These are phyloP conservation scores for Leguminivora glycinivorella DNA, from an alignment of 1,140 invertebrate genomes.

Conservation along the genomic window DNA sequence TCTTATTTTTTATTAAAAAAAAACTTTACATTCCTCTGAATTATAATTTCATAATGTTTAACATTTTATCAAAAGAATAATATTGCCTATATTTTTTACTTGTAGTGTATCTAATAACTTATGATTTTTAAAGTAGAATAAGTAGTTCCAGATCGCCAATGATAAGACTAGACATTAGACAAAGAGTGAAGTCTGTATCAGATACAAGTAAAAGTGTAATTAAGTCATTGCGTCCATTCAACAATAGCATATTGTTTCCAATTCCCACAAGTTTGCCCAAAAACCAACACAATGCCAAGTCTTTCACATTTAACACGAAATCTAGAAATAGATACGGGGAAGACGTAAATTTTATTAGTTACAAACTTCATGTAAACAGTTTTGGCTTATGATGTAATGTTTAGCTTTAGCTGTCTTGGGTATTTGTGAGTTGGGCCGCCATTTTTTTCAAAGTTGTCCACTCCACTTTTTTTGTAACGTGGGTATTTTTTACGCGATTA, in stretches of 20 bases:
- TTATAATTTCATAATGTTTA: too few relatives aligned
- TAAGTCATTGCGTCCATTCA: not conserved
- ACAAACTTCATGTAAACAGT: not conserved
- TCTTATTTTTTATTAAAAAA: too few relatives aligned
- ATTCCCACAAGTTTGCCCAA: constrained; percentile 7
- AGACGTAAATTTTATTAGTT: not conserved
- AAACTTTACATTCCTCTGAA: too few relatives aligned
- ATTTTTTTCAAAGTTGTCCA: too few relatives aligned
- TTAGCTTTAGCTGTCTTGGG: too few relatives aligned
- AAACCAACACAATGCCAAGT: not conserved
- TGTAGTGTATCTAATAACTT: too few relatives aligned
- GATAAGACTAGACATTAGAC: not conserved
- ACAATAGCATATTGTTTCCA: constrained; percentile 3
- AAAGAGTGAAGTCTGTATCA: not conserved
- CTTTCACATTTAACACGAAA: constrained; percentile 6
- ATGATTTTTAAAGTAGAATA: not conserved
- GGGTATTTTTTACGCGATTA: too few relatives aligned
- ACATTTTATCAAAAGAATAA: too few relatives aligned
- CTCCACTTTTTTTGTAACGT: too few relatives aligned
- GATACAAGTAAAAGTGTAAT: not conserved
- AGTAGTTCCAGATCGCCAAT: not conserved
- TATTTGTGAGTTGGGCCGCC: too few relatives aligned
- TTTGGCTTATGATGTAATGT: not conserved
- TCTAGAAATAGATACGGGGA: not conserved
- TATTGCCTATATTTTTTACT: too few relatives aligned